Evolutionary conservation across 2,113 vertebrate genomes (phyloP).

Genomic region (Aix galericulata): DNA sequence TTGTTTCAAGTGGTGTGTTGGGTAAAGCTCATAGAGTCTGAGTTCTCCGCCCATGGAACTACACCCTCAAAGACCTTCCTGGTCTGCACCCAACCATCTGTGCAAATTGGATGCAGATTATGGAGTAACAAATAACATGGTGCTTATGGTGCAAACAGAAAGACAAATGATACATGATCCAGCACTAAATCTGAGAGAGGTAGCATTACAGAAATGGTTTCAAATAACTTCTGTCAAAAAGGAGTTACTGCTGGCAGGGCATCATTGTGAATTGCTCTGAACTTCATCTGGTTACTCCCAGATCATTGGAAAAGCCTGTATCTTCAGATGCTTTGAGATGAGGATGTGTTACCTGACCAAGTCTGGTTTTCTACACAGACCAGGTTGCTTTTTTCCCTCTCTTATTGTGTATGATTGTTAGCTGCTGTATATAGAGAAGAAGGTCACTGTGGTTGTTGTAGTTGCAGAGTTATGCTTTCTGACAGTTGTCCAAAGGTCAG

Average conservation of each 20-base stretch:
- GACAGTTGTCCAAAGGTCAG: slow-evolving; percentile 28
- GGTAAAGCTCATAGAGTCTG: not conserved
- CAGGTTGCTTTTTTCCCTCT: not conserved
- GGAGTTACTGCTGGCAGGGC: not conserved
- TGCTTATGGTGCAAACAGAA: not conserved
- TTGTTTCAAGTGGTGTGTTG: not conserved
- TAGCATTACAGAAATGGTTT: not conserved
- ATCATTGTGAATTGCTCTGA: not conserved
- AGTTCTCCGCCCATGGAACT: not conserved
- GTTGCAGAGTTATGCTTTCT: not conserved
- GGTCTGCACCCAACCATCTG: not conserved
- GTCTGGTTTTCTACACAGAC: not conserved
- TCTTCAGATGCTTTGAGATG: not conserved
- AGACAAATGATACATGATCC: accelerated
- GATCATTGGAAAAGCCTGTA: not conserved
- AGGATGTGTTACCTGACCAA: not conserved
- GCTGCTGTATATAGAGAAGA: not conserved
- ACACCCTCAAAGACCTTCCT: not conserved
- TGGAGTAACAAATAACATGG: not conserved
- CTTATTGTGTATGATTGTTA: not conserved
- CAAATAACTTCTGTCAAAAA: not conserved
- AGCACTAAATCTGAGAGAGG: not conserved
- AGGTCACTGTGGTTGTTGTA: not conserved
- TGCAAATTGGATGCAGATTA: not conserved
- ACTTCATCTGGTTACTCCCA: not conserved